Evolutionary conservation across 2,888 invertebrate species (phyloP).

Genomic region (Augiades crinisus): DNA sequence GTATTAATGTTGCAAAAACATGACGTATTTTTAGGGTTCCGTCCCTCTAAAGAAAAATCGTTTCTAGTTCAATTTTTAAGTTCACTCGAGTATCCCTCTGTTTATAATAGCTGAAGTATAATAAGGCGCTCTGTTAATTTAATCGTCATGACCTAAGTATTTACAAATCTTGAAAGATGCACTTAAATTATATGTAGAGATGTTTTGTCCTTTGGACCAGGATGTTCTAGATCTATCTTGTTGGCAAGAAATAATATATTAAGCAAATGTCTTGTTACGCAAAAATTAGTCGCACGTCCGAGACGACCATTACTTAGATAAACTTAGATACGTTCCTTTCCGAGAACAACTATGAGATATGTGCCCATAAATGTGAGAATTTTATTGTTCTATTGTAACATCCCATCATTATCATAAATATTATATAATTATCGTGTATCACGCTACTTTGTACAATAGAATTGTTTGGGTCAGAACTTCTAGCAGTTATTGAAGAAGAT

Average conservation of each 20-base stretch:
- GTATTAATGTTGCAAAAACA: too few species aligned
- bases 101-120: too few species aligned
- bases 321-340: constrained; percentile 45
- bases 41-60: too few species aligned
- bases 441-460: constrained; percentile 47
- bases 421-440: constrained; percentile 53
- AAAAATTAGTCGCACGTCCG: constrained; percentile 5
- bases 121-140: too few species aligned
- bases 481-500: neutral
- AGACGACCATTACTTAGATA: constrained; percentile 6
- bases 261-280: constrained; percentile 14
- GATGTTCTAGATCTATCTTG: neutral
- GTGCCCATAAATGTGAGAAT: constrained; percentile 64
- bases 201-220: neutral
- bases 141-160: too few species aligned
- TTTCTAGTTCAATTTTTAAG: too few species aligned
- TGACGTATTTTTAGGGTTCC: too few species aligned
- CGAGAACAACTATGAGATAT: constrained; percentile 54
- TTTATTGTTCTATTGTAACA: constrained; percentile 75
- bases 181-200: neutral
- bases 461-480: constrained; percentile 21
- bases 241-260: constrained; percentile 7
- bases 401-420: constrained; percentile 59
- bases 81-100: too few species aligned
- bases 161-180: neutral